Conservation (phyloP, 2,888 invertebrate species). For the Melanotus villosus region DNA sequence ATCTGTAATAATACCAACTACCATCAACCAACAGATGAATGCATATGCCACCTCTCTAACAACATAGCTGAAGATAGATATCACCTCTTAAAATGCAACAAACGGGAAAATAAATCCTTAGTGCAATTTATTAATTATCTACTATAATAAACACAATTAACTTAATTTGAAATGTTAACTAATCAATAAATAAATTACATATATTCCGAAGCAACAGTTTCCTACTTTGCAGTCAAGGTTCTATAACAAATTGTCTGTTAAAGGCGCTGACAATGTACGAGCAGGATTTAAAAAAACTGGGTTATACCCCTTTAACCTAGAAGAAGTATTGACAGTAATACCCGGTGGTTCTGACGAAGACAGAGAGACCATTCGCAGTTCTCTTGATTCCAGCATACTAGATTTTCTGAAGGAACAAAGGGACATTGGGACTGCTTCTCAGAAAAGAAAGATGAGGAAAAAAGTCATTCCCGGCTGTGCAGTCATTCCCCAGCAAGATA, state of each 20-base stretch:
- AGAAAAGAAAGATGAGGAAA: neutral
- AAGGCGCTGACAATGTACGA: neutral
- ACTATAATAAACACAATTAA: too few relatives aligned
- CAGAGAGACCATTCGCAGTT: neutral
- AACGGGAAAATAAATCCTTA: too few relatives aligned
- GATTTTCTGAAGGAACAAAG: neutral
- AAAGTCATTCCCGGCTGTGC: neutral
- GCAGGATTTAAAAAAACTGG: neutral
- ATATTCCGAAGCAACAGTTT: too few relatives aligned
- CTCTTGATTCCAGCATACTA: neutral
- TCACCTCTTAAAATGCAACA: too few relatives aligned
- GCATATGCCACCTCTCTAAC: too few relatives aligned
- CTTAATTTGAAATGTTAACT: too few relatives aligned
- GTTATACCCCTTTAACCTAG: neutral
- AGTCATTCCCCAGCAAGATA: neutral
- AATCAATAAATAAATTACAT: too few relatives aligned
- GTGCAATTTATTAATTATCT: too few relatives aligned
- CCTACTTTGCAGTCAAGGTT: neutral
- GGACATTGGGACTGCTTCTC: too few relatives aligned
- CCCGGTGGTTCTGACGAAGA: neutral
- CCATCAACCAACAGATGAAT: too few relatives aligned
- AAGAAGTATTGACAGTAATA: neutral
- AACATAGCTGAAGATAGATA: too few relatives aligned
- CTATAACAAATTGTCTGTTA: neutral
- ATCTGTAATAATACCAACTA: too few relatives aligned